Evolutionary conservation across 2,888 invertebrate species (phyloP), one percentile per base, ranked within the genome.

Genomic region (Pherbina coryleti): DNA sequence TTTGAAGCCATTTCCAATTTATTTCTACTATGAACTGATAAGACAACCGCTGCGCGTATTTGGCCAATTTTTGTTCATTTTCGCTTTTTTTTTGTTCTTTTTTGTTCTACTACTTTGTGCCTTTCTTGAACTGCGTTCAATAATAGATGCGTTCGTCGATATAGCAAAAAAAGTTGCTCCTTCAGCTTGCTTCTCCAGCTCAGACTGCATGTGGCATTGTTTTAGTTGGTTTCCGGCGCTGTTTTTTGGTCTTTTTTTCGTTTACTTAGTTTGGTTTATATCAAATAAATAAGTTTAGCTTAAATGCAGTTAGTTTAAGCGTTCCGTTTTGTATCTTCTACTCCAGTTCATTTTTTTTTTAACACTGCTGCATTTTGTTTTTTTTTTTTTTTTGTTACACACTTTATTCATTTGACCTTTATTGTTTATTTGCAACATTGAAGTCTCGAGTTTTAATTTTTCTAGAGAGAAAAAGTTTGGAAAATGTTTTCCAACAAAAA

Each of bases 121-220:
- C 28, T 69, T 19, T 67, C n/a, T 19, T 49, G 19, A n/a, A 17
- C 25, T 67, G 67, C 67, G 69, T 69, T 69, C 69, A 69, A 69
- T 69, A 69, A 49, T 22, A 44, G 69, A 69, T 69, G 69, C 51
- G 69, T 69, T 49, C 49, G 28, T 31, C 17, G 69, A 69, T 69
- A 51, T 49, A 25, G 51, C 49, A 11, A 5, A 28, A 49, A 49
- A 69, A 51, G 69, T 69, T 49, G 28, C 69, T 69, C 69, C 69
- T 69, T 44, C 44, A 17, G 19, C 66, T 64, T 31, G 4, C 34
- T 14, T 62, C 67, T 19, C 44, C 9, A 44, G 66, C 22, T 62
- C 14, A 22, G 66, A 17, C 37, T 37, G 67, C 19, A 7, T 28
- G n/a, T 55, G 8, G 31, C 28, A 62, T 14, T 28, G 2, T 62